Percentiles rank a stretch among this genome's conserved stretches.
These are phyloP conservation scores for Scaptomyza tumidula DNA, from an alignment of 2,888 invertebrate genomes.

Conservation along the genomic window DNA sequence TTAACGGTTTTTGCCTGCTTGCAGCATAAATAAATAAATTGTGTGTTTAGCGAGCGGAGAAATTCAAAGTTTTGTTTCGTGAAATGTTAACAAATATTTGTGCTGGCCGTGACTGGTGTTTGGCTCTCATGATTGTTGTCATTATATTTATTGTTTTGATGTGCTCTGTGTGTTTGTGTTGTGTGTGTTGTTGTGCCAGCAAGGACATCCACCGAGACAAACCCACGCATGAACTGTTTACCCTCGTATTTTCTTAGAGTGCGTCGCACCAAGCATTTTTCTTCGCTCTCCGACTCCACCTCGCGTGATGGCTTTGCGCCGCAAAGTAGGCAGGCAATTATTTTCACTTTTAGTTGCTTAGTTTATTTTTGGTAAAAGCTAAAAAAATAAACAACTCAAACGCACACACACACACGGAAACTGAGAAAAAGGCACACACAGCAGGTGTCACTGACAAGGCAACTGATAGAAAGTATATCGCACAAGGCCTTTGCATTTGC, in stretches of 20 bases:
- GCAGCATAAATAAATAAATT: constrained; percentile 65
- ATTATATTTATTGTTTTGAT: constrained; percentile 55
- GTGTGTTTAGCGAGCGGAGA: constrained; percentile 50
- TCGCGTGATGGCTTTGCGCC: constrained; percentile 20
- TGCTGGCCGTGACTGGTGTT: constrained; percentile 31
- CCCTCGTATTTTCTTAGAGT: constrained; percentile 1
- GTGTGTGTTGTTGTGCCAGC: constrained; percentile 9
- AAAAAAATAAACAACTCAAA: constrained; percentile 40
- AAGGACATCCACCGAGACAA: constrained; percentile 7
- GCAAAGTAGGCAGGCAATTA: constrained; percentile 49
- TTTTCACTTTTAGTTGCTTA: constrained; percentile 24
- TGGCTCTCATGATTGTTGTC: constrained; percentile 54
- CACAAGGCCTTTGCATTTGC: constrained; percentile 38
- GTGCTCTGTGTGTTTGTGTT: constrained; percentile 10
- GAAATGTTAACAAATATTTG: constrained; percentile 55
- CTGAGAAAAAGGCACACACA: constrained; percentile 13
- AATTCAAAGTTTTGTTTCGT: constrained; percentile 58
- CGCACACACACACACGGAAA: background rate
- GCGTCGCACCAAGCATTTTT: constrained; percentile 14
- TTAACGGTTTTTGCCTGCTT: background rate
- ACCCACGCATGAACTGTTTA: constrained; percentile 2
- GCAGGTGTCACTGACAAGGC: constrained; percentile 64
- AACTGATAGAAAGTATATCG: constrained; percentile 10
- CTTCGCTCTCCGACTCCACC: constrained; percentile 16
- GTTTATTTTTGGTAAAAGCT: no score